These are phyloP conservation scores for Oncorhynchus keta DNA, from an alignment of 2,113 vertebrate genomes.

Conservation along the genomic window DNA sequence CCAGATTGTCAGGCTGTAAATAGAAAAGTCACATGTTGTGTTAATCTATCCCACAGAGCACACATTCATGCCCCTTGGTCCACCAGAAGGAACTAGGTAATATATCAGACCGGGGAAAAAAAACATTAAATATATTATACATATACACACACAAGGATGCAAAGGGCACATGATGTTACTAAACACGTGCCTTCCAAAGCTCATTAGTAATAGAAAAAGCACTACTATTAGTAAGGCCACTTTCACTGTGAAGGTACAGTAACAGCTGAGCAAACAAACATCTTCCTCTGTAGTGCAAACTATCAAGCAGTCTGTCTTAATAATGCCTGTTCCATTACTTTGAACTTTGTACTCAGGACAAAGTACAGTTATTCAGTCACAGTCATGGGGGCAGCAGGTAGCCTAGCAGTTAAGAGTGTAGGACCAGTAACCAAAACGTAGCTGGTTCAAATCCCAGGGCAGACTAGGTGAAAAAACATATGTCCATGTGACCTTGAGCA, in stretches of 20 bases:
- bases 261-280: constrained; percentile 11
- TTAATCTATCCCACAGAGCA: constrained; percentile 43
- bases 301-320: not conserved
- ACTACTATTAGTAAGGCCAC: not conserved
- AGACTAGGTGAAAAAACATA: too few species aligned
- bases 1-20: constrained; percentile 56
- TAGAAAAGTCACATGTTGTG: constrained; percentile 27
- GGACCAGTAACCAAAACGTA: too few species aligned
- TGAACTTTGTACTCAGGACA: not conserved
- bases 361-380: not conserved
- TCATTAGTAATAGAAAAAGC: not conserved
- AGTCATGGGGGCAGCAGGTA: too few species aligned
- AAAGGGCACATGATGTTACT: not conserved
- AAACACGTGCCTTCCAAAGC: not conserved
- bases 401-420: too few species aligned
- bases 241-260: constrained; percentile 19
- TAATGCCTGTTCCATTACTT: not conserved
- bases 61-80: not conserved
- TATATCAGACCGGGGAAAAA: not conserved
- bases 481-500: too few species aligned
- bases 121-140: not conserved
- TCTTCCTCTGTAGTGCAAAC: constrained; percentile 20
- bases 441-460: too few species aligned
- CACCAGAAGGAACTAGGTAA: not conserved
- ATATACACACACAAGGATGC: not conserved